phyloP scores from a whole-genome alignment of 1,140 invertebrate species.

The Macrocentrus cingulum region DNA sequence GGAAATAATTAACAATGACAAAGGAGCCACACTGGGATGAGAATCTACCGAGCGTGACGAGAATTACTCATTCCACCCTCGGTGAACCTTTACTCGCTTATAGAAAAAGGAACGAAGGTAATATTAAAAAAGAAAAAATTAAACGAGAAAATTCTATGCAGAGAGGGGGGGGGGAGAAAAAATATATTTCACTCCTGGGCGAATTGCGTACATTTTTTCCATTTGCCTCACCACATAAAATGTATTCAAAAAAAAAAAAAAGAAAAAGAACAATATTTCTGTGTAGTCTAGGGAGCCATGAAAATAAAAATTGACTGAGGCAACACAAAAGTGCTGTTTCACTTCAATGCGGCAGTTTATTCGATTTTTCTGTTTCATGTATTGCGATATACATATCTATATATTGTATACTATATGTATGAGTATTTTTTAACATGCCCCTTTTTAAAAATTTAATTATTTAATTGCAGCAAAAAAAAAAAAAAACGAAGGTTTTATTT shows the following conservation, averaged over 20 bases:
- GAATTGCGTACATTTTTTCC: background rate
- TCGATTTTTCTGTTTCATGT: background rate
- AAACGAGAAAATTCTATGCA: background rate
- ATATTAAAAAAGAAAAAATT: background rate
- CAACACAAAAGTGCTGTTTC: background rate
- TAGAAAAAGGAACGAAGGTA: background rate
- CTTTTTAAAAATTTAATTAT: too few relatives aligned
- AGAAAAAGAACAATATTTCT: background rate
- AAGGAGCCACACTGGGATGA: background rate
- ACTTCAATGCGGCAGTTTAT: constrained; percentile 2
- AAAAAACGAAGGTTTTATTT: too few relatives aligned
- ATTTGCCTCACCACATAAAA: background rate
- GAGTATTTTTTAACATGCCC: too few relatives aligned
- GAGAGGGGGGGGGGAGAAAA: background rate
- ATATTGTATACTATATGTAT: background rate
- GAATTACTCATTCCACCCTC: background rate
- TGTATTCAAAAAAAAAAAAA: background rate
- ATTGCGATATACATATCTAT: background rate
- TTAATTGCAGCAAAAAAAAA: too few relatives aligned
- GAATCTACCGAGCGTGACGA: background rate
- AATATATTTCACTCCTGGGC: background rate
- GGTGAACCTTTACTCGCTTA: background rate
- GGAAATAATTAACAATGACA: constrained; percentile 6
- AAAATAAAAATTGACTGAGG: constrained; percentile 1
- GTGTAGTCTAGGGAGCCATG: background rate